These are phyloP conservation scores for Leptogaster cylindrica DNA, from an alignment of 2,888 invertebrate species.

Conservation along the genomic window DNA sequence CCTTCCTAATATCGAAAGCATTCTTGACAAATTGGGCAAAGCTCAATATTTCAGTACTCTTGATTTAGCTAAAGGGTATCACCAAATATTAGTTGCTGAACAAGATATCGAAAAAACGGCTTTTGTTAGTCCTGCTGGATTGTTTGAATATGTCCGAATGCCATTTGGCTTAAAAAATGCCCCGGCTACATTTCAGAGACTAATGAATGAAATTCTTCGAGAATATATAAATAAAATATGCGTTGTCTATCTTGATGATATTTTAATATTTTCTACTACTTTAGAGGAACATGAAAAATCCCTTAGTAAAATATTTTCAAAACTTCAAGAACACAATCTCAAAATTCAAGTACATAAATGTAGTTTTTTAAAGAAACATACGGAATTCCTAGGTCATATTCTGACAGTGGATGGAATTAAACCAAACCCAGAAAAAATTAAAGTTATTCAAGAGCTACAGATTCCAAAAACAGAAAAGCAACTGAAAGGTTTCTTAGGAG, in stretches of 20 bases:
- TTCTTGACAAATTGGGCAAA: slow-evolving; percentile 42
- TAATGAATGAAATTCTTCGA: slow-evolving; percentile 42
- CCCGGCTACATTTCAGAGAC: slow-evolving; percentile 39
- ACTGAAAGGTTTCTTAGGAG: slow-evolving; percentile 31
- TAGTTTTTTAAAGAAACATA: slow-evolving; percentile 35
- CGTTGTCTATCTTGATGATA: slow-evolving; percentile 40
- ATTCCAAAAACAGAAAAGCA: slow-evolving; percentile 43
- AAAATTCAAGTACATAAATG: slow-evolving; percentile 46
- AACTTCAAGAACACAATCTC: slow-evolving; percentile 40
- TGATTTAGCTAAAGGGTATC: slow-evolving; percentile 45
- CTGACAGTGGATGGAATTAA: slow-evolving; percentile 43
- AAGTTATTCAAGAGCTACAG: slow-evolving; percentile 34
- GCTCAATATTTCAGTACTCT: slow-evolving; percentile 44
- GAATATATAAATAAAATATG: slow-evolving; percentile 42
- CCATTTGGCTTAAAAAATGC: slow-evolving; percentile 44
- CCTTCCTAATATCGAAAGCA: slow-evolving; percentile 42
- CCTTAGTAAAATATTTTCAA: slow-evolving; percentile 42
- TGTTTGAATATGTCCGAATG: slow-evolving; percentile 47
- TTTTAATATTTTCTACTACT: slow-evolving; percentile 43
- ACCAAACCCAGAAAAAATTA: slow-evolving; percentile 44
- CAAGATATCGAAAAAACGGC: slow-evolving; percentile 47
- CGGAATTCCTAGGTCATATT: slow-evolving; percentile 44
- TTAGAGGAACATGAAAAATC: slow-evolving; percentile 45
- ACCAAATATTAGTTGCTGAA: slow-evolving; percentile 43
- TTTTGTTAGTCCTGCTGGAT: slow-evolving; percentile 41